Evolutionary conservation across 2,797 vertebrate species (phyloP).

Genomic region (Syndactyla subalaris): DNA sequence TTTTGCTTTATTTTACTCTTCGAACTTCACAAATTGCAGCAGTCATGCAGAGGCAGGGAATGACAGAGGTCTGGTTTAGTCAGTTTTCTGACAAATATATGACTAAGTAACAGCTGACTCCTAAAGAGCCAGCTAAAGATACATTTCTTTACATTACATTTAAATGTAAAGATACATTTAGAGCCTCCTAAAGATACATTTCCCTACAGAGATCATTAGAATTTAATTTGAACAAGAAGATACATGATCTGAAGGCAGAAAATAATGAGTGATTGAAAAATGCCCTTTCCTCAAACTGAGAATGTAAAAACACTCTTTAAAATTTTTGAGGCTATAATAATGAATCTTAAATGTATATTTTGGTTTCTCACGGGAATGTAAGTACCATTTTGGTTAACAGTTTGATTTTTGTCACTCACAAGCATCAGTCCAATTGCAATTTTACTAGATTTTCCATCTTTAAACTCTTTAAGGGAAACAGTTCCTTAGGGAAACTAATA

Average conservation of each 20-base stretch:
- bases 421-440: not conserved
- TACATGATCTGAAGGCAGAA: not conserved
- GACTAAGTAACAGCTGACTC: not conserved
- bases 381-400: not conserved
- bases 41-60: not conserved
- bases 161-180: no score
- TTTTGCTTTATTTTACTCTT: not conserved
- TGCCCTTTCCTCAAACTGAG: not conserved
- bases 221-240: not conserved
- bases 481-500: not conserved
- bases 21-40: not conserved
- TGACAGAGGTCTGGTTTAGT: not conserved
- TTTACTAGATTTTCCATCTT: not conserved
- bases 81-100: not conserved
- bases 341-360: not conserved
- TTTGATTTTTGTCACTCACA: not conserved
- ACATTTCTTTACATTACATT: no score
- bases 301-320: not conserved
- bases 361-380: not conserved
- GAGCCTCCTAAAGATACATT: not conserved
- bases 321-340: not conserved
- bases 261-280: not conserved
- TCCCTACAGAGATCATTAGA: not conserved
- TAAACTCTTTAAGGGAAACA: not conserved
- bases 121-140: not conserved